Evolutionary conservation across 2,797 vertebrate species (phyloP), one percentile per base, ranked within the genome.

Genomic region (Lacerta bilineata): DNA sequence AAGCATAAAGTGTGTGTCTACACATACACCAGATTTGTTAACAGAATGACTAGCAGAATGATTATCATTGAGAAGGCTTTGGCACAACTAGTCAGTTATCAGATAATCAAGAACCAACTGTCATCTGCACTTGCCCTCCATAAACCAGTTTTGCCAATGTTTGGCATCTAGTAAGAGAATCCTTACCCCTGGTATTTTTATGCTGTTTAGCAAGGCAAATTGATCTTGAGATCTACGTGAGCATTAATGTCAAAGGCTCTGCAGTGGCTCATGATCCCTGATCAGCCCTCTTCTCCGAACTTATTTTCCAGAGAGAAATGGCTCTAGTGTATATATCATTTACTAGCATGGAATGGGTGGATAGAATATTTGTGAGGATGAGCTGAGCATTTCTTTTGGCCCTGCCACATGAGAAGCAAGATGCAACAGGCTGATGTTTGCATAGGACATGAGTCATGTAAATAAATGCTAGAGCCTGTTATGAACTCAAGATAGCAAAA

Each of bases 401-500:
- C 25, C 36, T 72, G 13, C 61, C 64, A 61, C 33, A 80, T 8
- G 82, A 87, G 85, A 91, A 61, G 88, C 9, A 88, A 93, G 87
- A 64, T 86, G n/a, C 2, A 87, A 85, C 72, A 86, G 78, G 39
- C 68, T 20, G 66, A 80, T 85, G 69, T 81, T 85, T 90, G 85
- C 64, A 0, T 66, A n/a, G 93, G 92, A 90, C 87, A 87, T 64
- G 90, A 89, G 43, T 83, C 75, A 0, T 93, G 93, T 95, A 93
- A 94, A 95, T 94, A 94, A 94, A 92, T 85, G 90, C 83, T 91
- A 91, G 5, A 20, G 25, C 77, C 82, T 71, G 88, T 39, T 90
- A 85, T 64, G 92, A 87, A 88, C 88, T 91, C 94, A 86, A 83
- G 41, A 1, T 85, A 89, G 89, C 91, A 91, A 92, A 91, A 77